phyloP scores from a whole-genome alignment of 2,113 vertebrate species.

The Grammomys dolichurus region DNA sequence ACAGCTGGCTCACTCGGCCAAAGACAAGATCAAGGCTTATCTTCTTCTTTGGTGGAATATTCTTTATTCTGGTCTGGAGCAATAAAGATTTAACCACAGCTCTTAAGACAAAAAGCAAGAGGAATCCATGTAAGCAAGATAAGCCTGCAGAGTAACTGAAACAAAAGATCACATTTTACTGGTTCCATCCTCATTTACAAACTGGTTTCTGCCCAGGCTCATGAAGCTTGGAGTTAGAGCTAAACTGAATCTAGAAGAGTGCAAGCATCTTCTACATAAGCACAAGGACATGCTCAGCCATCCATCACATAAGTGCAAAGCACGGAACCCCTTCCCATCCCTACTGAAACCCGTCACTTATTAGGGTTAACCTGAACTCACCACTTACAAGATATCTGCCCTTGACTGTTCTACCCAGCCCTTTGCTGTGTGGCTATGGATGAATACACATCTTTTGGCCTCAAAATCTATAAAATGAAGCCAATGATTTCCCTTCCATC shows the following conservation, averaged over 20 bases:
- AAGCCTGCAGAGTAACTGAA: background rate
- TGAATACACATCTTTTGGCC: background rate
- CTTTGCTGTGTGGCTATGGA: background rate
- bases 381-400: background rate
- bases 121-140: conserved; percentile 42
- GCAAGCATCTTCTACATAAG: background rate
- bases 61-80: background rate
- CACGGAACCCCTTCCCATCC: too few species aligned
- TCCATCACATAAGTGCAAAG: background rate
- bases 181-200: background rate
- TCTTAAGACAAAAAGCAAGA: conserved; percentile 14
- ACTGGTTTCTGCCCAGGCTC: background rate
- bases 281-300: background rate
- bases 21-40: conserved; percentile 12
- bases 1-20: background rate
- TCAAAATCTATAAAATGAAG: conserved; percentile 6
- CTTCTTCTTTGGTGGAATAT: background rate
- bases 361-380: background rate
- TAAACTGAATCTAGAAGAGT: background rate
- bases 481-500: background rate
- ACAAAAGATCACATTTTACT: background rate
- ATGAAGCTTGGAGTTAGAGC: background rate
- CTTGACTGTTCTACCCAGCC: background rate
- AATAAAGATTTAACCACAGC: background rate
- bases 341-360: background rate